phyloP scores from a whole-genome alignment of 2,888 invertebrate genomes.

The Ariolimax columbianus region DNA sequence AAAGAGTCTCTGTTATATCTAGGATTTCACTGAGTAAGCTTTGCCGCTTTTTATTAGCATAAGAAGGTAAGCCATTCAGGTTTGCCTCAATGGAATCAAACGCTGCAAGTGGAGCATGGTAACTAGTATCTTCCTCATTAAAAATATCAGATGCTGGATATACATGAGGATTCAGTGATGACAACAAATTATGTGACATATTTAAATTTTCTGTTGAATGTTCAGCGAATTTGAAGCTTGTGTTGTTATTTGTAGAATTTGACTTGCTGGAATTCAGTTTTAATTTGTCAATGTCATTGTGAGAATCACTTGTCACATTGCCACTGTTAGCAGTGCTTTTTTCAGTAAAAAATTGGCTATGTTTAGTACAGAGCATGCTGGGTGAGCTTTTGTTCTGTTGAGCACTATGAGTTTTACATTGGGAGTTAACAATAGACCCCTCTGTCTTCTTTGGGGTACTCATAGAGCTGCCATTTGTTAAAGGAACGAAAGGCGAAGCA shows the following conservation, averaged over 20 bases:
- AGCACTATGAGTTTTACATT: slow-evolving; percentile 51
- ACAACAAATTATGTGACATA: slow-evolving; percentile 40
- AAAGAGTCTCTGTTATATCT: slow-evolving; percentile 54
- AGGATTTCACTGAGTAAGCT: slow-evolving; percentile 57
- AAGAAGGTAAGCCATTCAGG: slow-evolving; percentile 27
- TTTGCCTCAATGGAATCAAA: slow-evolving; percentile 53
- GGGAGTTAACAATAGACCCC: slow-evolving; percentile 14
- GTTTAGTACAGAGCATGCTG: background rate
- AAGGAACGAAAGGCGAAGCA: slow-evolving; percentile 14
- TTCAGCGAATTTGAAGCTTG: slow-evolving; percentile 65
- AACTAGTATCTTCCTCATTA: slow-evolving; percentile 62
- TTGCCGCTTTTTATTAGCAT: slow-evolving; percentile 32
- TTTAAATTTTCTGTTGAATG: slow-evolving; percentile 70
- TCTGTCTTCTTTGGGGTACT: slow-evolving; percentile 54
- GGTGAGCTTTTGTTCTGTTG: slow-evolving; percentile 13
- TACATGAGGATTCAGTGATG: slow-evolving; percentile 63
- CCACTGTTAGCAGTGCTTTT: background rate
- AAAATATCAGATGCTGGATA: slow-evolving; percentile 66
- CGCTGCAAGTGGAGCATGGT: slow-evolving; percentile 62
- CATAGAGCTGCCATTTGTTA: slow-evolving; percentile 52
- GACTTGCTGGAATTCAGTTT: slow-evolving; percentile 2
- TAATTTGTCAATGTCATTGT: background rate
- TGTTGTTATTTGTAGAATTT: slow-evolving; percentile 54
- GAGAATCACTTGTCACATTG: background rate
- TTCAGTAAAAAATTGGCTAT: background rate